A percentile compares a stretch with the other conserved stretches of the same genome.
Conservation (phyloP, 2,888 invertebrate species). For the Xanthia icteritia region DNA sequence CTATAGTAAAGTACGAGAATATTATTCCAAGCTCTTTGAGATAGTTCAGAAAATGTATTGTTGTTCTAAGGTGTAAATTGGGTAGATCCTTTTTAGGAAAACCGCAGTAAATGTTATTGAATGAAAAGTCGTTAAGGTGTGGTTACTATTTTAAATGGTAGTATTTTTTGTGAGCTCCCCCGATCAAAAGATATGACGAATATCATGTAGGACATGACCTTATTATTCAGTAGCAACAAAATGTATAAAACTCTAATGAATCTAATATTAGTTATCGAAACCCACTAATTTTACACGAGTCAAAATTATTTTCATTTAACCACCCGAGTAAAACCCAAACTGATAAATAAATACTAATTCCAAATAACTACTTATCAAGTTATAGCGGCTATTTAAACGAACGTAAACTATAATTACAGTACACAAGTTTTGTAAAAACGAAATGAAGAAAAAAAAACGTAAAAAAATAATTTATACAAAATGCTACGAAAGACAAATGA, state of each 20-base stretch:
- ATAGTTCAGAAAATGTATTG: neutral
- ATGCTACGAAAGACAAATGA: conserved; percentile 84
- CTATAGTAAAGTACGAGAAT: neutral
- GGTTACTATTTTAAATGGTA: no score
- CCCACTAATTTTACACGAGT: neutral
- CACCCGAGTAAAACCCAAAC: conserved; percentile 29
- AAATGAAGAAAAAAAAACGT: conserved; percentile 70
- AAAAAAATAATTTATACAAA: conserved; percentile 72
- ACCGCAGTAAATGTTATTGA: neutral
- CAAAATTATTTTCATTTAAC: conserved; percentile 1
- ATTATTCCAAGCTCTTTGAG: neutral
- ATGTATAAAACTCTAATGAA: neutral
- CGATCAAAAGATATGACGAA: neutral
- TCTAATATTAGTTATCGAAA: neutral
- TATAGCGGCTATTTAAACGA: conserved; percentile 61
- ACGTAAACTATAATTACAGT: conserved; percentile 84
- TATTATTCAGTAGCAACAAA: no score
- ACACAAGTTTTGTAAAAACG: conserved; percentile 75
- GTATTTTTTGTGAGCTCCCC: neutral
- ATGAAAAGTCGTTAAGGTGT: neutral
- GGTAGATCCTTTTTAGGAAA: neutral
- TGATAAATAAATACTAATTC: conserved; percentile 60
- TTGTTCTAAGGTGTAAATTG: neutral
- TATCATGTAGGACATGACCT: neutral
- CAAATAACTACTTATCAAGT: conserved; percentile 68